Conservation (phyloP, 2,888 invertebrate genomes). For the Thecophora atra region DNA sequence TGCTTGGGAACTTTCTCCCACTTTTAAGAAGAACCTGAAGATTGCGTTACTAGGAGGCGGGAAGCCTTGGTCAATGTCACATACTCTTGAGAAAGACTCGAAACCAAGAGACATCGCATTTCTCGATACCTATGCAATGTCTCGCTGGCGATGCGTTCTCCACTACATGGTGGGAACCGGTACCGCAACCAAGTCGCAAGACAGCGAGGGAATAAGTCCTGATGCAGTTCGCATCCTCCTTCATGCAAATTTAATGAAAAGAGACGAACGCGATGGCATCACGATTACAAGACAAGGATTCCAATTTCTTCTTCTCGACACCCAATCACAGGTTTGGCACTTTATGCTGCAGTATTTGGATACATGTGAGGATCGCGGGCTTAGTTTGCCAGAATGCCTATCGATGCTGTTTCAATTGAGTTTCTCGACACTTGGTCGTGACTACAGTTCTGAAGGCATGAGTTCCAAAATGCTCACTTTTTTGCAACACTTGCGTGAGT, state of each 20-base stretch:
- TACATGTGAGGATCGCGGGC: constrained; percentile 85
- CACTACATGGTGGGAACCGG: constrained; percentile 90
- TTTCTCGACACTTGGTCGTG: constrained; percentile 93
- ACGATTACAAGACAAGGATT: constrained; percentile 95
- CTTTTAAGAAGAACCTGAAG: constrained; percentile 90
- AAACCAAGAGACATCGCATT: constrained; percentile 88
- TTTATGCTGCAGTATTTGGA: constrained; percentile 96
- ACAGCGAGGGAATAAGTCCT: constrained; percentile 89
- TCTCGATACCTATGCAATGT: constrained; percentile 89
- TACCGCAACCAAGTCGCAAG: constrained; percentile 66
- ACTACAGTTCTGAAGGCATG: constrained; percentile 96
- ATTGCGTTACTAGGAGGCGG: constrained; percentile 91
- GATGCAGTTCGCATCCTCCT: constrained; percentile 94
- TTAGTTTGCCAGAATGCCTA: constrained; percentile 90
- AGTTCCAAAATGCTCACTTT: constrained; percentile 87
- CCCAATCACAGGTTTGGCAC: constrained; percentile 89
- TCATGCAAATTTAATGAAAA: constrained; percentile 92
- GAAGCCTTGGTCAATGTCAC: constrained; percentile 87
- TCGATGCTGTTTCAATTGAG: constrained; percentile 96
- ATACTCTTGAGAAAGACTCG: constrained; percentile 82
- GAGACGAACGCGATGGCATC: constrained; percentile 75
- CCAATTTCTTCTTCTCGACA: constrained; percentile 93
- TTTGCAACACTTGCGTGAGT: constrained; percentile 94
- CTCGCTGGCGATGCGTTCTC: constrained; percentile 95
- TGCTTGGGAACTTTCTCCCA: constrained; percentile 88